phyloP scores from a whole-genome alignment of 2,113 vertebrate species.

The Erythrolamprus reginae region DNA sequence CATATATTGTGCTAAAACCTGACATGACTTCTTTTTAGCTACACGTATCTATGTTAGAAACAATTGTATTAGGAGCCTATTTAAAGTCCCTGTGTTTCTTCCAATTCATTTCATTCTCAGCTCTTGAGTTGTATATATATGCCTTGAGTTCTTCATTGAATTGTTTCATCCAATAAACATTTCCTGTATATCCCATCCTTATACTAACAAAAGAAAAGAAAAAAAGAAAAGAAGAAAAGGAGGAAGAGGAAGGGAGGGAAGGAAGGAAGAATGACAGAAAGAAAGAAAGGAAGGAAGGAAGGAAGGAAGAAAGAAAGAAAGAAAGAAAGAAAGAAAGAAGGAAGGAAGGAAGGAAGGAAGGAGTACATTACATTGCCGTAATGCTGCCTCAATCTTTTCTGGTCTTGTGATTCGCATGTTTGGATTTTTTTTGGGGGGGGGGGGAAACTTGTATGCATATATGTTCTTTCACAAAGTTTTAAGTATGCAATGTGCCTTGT shows the following conservation, averaged over 20 bases:
- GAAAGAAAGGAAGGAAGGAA: too few relatives aligned
- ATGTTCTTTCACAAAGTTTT: not conserved
- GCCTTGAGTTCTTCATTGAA: not conserved
- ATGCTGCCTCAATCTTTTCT: not conserved
- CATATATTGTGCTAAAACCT: not conserved
- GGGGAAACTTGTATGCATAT: not conserved
- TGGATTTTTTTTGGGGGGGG: not conserved
- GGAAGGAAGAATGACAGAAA: accelerated
- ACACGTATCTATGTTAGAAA: too few relatives aligned
- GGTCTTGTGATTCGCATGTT: not conserved
- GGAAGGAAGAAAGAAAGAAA: too few relatives aligned
- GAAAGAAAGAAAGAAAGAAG: too few relatives aligned
- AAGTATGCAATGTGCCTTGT: not conserved
- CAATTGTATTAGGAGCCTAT: not conserved
- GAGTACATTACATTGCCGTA: not conserved
- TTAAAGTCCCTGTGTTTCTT: not conserved
- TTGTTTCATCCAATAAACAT: not conserved
- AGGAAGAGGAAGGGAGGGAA: too few relatives aligned
- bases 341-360: too few relatives aligned
- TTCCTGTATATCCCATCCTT: not conserved
- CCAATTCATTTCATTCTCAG: not conserved
- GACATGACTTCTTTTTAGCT: not conserved
- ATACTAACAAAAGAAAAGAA: not conserved
- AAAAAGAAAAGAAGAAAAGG: too few relatives aligned
- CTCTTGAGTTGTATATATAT: not conserved